Evolutionary conservation across 2,797 vertebrate genomes (phyloP).

Genomic region (Neopelma chrysocephalum): DNA sequence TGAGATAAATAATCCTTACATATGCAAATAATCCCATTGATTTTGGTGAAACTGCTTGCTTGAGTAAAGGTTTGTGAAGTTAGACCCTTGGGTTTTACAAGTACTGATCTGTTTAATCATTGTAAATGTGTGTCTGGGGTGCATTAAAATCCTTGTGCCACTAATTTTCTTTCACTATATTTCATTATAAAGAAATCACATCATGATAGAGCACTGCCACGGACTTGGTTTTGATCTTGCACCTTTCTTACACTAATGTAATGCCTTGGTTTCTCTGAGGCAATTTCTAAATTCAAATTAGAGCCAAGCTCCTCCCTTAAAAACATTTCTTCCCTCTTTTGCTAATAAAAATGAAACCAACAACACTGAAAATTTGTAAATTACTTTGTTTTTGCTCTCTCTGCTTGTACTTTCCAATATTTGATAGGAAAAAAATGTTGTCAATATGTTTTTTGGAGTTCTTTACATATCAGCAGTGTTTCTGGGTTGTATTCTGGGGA

Average conservation of each 20-base stretch:
- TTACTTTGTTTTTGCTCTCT: neutral
- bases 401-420: neutral
- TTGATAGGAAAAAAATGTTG: neutral
- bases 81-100: slow-evolving; percentile 57
- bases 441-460: neutral
- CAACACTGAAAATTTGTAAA: neutral
- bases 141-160: slow-evolving; percentile 38
- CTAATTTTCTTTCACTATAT: slow-evolving; percentile 38
- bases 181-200: slow-evolving; percentile 36
- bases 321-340: neutral
- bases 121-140: slow-evolving; percentile 44
- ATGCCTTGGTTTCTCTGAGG: neutral
- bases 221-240: neutral
- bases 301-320: neutral
- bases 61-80: slow-evolving; percentile 45
- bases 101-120: slow-evolving; percentile 37
- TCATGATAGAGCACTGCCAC: neutral
- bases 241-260: neutral
- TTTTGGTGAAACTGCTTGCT: slow-evolving; percentile 23
- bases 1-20: slow-evolving; percentile 21
- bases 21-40: slow-evolving; percentile 51
- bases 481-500: neutral
- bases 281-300: neutral
- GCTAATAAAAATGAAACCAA: neutral
- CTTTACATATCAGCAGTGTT: neutral